Base-by-base conservation (phyloP, 1,140 invertebrate species). In the Aleiodes sp. region DNA sequence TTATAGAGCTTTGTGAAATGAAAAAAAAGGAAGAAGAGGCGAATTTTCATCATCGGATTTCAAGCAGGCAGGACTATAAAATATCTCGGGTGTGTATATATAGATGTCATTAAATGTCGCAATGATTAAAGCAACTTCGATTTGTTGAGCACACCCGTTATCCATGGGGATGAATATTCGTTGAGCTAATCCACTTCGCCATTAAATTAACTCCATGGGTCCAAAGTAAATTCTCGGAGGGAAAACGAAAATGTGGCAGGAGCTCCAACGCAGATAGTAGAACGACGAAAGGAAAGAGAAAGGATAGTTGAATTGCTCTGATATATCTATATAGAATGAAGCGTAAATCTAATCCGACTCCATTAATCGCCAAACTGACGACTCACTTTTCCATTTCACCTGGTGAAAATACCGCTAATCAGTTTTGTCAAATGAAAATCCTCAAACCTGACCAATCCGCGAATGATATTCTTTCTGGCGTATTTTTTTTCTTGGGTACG, bases 161-260 rank as follows among this genome's bases (percentile, higher is more conserved):
- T 52, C 46, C 46, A 24, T 16, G 46, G n/a, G 24, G 61, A 68
- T 68, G 66, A 68, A 68, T 68, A 68, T 71, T 59, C 60, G 59
- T 57, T 14, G 24, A 56, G 52, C 70, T 52, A 52, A 52, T 52
- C 16, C 21, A 24, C 19, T n/a, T 52, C 21, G 21, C 46, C 46
- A 52, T 52, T 52, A 52, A 52, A 52, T 52, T 52, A 52, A 52
- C 46, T 52, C 46, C 46, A 52, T 52, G 46, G 21, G 21, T 52
- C 46, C 46, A 52, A 52, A 16, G 46, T 52, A 52, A 52, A 52
- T 52, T 52, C 46, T n/a, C n/a, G n/a, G n/a, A 21, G 26, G 46
- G 46, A 52, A 52, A 52, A 52, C 46, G 46, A 52, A 52, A 52
- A 52, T 12, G 46, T 52, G 4, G 4, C 31, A 6, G 4, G 4